These are phyloP conservation scores for Caenorhabditis macrosperma DNA, from an alignment of 2,888 invertebrate species.

Conservation along the genomic window DNA sequence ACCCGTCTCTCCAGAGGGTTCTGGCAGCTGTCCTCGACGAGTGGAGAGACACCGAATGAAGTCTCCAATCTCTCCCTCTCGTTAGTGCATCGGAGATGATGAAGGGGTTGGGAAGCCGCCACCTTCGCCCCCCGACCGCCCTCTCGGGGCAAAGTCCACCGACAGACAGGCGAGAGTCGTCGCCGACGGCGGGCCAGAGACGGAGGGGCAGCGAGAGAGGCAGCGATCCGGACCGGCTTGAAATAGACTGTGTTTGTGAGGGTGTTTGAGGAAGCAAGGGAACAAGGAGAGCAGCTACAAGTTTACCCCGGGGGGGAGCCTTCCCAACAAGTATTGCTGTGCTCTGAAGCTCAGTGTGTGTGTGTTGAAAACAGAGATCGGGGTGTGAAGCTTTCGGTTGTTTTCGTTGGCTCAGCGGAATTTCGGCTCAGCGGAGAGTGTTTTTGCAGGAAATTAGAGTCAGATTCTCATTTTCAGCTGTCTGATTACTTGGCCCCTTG, in stretches of 20 bases:
- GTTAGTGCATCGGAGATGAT: slow-evolving; percentile 42
- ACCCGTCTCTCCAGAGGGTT: background rate
- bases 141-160: slow-evolving; percentile 50
- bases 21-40: background rate
- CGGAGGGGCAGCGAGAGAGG: background rate
- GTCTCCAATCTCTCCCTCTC: background rate
- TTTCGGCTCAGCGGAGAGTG: too few species aligned
- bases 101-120: background rate
- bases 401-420: too few species aligned
- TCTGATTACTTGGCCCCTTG: too few species aligned
- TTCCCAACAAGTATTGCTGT: too few species aligned
- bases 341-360: too few species aligned
- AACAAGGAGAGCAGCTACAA: background rate
- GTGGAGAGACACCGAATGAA: background rate
- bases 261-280: slow-evolving; percentile 24
- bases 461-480: too few species aligned
- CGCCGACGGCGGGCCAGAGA: slow-evolving; percentile 10
- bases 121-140: slow-evolving; percentile 11
- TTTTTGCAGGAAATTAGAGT: too few species aligned
- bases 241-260: background rate
- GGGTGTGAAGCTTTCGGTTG: background rate
- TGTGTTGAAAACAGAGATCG: background rate
- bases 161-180: slow-evolving; percentile 8
- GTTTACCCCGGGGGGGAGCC: background rate
- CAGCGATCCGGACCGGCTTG: slow-evolving; percentile 13